Evolutionary conservation across 2,797 vertebrate species (phyloP).

Genomic region (Pangasius djambal): DNA sequence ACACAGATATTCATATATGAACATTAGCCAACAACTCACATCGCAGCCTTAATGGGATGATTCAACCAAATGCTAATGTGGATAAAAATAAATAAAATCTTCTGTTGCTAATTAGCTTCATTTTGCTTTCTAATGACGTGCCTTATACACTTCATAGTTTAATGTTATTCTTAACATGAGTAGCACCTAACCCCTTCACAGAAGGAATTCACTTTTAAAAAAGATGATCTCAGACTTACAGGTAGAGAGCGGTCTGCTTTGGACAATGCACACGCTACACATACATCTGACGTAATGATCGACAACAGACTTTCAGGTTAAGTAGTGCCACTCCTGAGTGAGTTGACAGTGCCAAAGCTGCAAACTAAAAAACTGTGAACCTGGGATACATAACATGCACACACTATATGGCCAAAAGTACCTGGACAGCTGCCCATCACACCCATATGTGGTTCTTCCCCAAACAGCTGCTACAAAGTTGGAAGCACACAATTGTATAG

Average conservation of each 20-base stretch:
- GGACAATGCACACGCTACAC: neutral
- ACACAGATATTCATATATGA: conserved; percentile 21
- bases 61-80: neutral
- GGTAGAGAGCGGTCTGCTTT: neutral
- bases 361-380: neutral
- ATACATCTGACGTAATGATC: too few relatives aligned
- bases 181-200: neutral
- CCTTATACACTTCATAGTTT: neutral
- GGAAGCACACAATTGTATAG: neutral
- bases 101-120: neutral
- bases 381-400: neutral
- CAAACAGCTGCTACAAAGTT: neutral
- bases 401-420: neutral
- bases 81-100: neutral
- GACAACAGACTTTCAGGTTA: neutral
- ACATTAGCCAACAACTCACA: conserved; percentile 18
- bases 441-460: neutral
- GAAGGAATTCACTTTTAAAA: neutral
- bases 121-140: neutral
- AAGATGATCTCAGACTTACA: neutral
- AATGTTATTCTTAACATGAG: neutral
- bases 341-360: neutral
- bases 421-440: neutral
- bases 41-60: neutral
- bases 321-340: neutral